Evolutionary conservation across 2,888 invertebrate species (phyloP).

Genomic region (Callyntrura sp.): DNA sequence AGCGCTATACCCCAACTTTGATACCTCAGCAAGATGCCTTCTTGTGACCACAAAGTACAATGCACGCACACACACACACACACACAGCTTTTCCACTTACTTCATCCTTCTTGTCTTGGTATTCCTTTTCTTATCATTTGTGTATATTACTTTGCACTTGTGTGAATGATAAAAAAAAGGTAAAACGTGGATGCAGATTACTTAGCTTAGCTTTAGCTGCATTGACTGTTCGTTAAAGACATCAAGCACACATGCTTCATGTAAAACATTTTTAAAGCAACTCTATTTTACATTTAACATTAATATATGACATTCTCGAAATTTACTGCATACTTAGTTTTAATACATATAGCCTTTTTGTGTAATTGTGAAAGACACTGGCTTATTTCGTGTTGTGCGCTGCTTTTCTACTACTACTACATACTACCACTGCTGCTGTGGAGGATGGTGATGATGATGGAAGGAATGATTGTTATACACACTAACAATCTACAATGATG

Average conservation of each 20-base stretch:
- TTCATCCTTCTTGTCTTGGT: neutral
- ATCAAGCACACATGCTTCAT: neutral
- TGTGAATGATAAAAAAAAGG: conserved; percentile 10
- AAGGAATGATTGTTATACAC: neutral
- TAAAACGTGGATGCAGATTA: neutral
- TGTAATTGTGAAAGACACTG: conserved; percentile 25
- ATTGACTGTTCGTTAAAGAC: conserved; percentile 5
- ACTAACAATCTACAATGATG: conserved; percentile 27
- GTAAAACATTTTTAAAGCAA: conserved; percentile 15
- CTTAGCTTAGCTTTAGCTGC: neutral
- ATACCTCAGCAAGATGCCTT: neutral
- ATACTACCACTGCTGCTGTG: too few species aligned
- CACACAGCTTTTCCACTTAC: neutral
- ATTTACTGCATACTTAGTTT: conserved; percentile 4
- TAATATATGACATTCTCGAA: conserved; percentile 37
- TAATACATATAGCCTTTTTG: conserved; percentile 28
- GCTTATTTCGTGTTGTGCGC: neutral
- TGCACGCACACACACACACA: neutral
- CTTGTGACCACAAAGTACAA: conserved; percentile 17
- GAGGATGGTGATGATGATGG: neutral
- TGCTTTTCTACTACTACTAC: neutral
- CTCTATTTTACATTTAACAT: neutral
- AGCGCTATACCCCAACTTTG: neutral
- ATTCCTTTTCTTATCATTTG: neutral
- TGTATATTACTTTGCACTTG: neutral